phyloP scores from a whole-genome alignment of 2,113 vertebrate species.

The Oryzias curvinotus region DNA sequence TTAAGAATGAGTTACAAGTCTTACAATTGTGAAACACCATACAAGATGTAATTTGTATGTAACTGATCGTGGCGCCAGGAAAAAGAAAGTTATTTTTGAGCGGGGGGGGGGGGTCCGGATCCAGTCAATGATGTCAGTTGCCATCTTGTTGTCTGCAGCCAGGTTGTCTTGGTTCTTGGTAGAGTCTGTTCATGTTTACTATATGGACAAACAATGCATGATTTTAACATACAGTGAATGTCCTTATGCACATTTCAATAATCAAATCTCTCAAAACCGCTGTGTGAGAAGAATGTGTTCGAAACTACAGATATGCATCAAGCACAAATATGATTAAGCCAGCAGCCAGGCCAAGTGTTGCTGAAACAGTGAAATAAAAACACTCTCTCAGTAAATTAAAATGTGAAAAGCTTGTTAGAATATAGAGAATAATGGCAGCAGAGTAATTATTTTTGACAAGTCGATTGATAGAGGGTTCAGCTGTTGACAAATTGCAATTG shows the following conservation, averaged over 20 bases:
- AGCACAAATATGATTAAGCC: slow-evolving; percentile 61
- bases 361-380: slow-evolving; percentile 66
- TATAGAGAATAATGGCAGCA: slow-evolving; percentile 59
- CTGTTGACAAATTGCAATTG: slow-evolving; percentile 70
- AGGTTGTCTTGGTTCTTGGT: slow-evolving; percentile 46
- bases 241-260: slow-evolving; percentile 71
- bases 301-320: slow-evolving; percentile 69
- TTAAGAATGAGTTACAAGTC: too few relatives aligned
- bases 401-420: slow-evolving; percentile 66
- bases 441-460: slow-evolving; percentile 75
- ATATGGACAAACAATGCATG: slow-evolving; percentile 63
- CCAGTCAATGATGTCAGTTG: too few relatives aligned
- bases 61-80: too few relatives aligned
- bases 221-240: slow-evolving; percentile 60
- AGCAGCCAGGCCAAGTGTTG: slow-evolving; percentile 48
- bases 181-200: slow-evolving; percentile 54
- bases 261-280: slow-evolving; percentile 69
- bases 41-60: too few relatives aligned
- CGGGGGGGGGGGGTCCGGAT: too few relatives aligned
- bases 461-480: slow-evolving; percentile 70
- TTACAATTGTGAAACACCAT: too few relatives aligned
- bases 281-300: slow-evolving; percentile 69
- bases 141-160: slow-evolving; percentile 25
- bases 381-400: slow-evolving; percentile 69
- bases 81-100: too few relatives aligned